Base-by-base conservation (phyloP, 2,888 invertebrate genomes). In the Nasonia oneida region DNA sequence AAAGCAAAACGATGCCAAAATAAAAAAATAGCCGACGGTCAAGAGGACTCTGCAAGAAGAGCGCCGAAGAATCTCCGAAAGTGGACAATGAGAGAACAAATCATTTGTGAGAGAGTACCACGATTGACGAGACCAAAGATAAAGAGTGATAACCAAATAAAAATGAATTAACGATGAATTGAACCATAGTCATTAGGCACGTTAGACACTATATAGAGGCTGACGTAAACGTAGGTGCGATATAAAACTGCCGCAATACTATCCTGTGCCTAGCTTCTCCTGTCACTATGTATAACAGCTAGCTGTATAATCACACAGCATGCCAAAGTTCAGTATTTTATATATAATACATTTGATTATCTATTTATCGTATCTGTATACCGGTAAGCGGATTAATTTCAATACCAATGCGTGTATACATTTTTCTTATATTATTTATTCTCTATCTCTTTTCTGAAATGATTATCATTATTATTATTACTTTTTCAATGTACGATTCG, bases 201-300 rank as follows among this genome's bases (percentile, higher is more conserved):
- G 87, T 87, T 85, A 86, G 89, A 88, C 39, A 85, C 70, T 50
- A 71, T 42, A 39, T 87, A 87, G 87, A 88, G 86, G 90, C 88
- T 89, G 89, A 89, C 88, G 88, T 88, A 87, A 87, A 89, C 87
- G 90, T 90, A 91, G 90, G 91, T 90, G 90, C 90, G 89, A 90
- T 89, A 79, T 81, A 88, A 89, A 89, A 91, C 91, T 92, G 91
- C 92, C 90, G 92, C 91, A 92, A 92, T 89, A 91, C 93, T 93
- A 91, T 91, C 92, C 93, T 93, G 91, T 93, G 93, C 93, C 93
- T 93, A 93, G 93, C 93, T 93, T 93, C 93, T 93, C 93, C 93
- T 93, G 93, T 93, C 93, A 93, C 93, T 93, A 93, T 91, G 89
- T 92, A 92, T 93, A 93, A 93, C 93, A 92, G 93, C 93, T 93